Percentiles rank a stretch among this genome's conserved stretches.
Evolutionary conservation across 1,140 invertebrate genomes (phyloP).

Genomic region (Lasaia peninsularis): DNA sequence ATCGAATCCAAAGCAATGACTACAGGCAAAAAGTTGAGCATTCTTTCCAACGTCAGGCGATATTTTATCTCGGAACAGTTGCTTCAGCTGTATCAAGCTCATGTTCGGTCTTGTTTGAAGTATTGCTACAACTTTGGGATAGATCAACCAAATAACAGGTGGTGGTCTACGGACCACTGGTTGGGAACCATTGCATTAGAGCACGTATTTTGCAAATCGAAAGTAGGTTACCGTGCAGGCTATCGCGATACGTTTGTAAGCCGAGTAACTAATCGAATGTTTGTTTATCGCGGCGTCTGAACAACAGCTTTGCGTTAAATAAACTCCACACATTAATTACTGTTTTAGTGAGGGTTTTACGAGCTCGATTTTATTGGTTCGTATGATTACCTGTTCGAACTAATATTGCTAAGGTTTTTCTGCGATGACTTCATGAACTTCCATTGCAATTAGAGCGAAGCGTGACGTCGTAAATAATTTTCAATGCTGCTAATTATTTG

Average conservation of each 20-base stretch:
- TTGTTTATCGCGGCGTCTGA: constrained; percentile 45
- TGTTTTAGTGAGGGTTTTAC: constrained; percentile 64
- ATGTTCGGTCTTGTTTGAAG: no score
- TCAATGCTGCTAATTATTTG: no score
- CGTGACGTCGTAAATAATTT: no score
- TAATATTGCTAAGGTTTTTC: constrained; percentile 42
- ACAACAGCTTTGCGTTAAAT: constrained; percentile 52
- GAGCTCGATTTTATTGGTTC: constrained; percentile 51
- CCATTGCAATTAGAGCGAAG: constrained; percentile 18
- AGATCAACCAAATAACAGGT: no score
- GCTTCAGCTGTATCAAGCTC: no score
- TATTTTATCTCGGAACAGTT: no score
- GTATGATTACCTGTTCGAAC: constrained; percentile 60
- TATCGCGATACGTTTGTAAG: constrained; percentile 32
- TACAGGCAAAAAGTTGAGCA: no score
- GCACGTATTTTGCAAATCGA: constrained; percentile 8
- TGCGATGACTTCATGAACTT: constrained; percentile 49
- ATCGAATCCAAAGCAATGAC: no score
- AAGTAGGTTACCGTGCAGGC: constrained; percentile 16
- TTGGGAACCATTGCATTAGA: no score
- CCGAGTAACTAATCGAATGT: constrained; percentile 55
- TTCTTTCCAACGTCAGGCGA: no score
- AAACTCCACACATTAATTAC: constrained; percentile 66
- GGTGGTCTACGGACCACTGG: no score
- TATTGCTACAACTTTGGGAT: no score